Conservation (phyloP, 92 coral and sea anemone genomes). For the Ricordea florida region DNA sequence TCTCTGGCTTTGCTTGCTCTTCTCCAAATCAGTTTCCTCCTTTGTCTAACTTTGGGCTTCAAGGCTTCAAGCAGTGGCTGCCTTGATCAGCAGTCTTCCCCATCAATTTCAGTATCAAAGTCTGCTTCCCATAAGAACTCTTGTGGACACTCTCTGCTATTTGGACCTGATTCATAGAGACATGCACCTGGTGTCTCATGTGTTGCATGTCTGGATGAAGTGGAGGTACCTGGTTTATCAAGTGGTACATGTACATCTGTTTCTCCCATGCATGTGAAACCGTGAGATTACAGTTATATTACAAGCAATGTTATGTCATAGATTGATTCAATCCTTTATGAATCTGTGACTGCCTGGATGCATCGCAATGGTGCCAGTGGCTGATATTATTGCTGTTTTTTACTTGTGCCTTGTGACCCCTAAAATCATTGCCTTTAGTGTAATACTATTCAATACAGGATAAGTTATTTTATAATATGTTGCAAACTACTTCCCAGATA, state of each 20-base stretch:
- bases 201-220: neutral
- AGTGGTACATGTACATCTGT: neutral
- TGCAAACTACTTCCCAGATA: too few relatives aligned
- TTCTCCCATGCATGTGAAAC: neutral
- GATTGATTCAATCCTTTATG: too few relatives aligned
- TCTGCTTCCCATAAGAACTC: too few relatives aligned
- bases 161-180: too few relatives aligned
- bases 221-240: neutral
- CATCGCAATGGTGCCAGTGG: too few relatives aligned
- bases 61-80: slow-evolving; percentile 27
- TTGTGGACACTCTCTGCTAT: too few relatives aligned
- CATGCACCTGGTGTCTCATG: neutral
- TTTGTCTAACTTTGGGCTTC: slow-evolving; percentile 35
- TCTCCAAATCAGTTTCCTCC: neutral
- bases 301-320: too few relatives aligned
- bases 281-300: too few relatives aligned
- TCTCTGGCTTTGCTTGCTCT: slow-evolving; percentile 17
- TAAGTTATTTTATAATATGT: too few relatives aligned
- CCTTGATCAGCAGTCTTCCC: slow-evolving; percentile 14
- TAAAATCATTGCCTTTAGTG: neutral
- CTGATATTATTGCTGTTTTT: neutral
- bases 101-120: too few relatives aligned
- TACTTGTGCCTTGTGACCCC: neutral
- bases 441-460: neutral
- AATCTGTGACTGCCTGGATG: too few relatives aligned